These are phyloP conservation scores for Serrognathus titanus DNA, from an alignment of 2,888 invertebrate species.

Conservation along the genomic window DNA sequence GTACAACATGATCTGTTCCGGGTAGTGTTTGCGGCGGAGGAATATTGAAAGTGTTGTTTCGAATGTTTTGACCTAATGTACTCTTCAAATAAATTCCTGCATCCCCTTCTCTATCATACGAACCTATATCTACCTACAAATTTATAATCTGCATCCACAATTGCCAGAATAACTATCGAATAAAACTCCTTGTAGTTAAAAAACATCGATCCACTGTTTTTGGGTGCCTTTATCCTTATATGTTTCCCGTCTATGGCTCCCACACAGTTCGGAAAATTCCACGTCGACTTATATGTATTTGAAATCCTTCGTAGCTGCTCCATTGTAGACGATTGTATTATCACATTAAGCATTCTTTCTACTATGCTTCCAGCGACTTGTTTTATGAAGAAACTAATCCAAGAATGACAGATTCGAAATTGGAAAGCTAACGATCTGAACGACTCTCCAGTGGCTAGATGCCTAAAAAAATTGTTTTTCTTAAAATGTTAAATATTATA, in stretches of 20 bases:
- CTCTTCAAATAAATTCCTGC: slow-evolving; percentile 25
- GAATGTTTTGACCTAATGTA: slow-evolving; percentile 20
- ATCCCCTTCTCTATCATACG: slow-evolving; percentile 22
- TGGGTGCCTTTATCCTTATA: slow-evolving; percentile 19
- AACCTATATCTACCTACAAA: no score
- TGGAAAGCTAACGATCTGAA: no score
- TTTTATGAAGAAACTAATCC: no score
- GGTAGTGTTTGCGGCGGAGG: slow-evolving; percentile 15
- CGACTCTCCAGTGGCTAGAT: no score
- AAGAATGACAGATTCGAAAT: no score
- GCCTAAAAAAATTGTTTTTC: no score
- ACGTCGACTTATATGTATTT: no score
- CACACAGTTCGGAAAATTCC: slow-evolving; percentile 26
- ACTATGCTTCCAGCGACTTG: no score
- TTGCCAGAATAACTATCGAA: slow-evolving; percentile 25
- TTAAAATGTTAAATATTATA: no score
- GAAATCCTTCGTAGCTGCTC: no score
- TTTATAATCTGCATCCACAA: slow-evolving; percentile 25
- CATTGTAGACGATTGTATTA: no score
- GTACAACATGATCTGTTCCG: slow-evolving; percentile 14
- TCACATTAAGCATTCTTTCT: no score
- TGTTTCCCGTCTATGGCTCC: slow-evolving; percentile 26
- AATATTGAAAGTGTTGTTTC: slow-evolving; percentile 21
- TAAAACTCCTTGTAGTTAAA: slow-evolving; percentile 27
- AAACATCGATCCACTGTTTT: slow-evolving; percentile 18